Evolutionary conservation across 1,140 invertebrate genomes (phyloP).

Genomic region (Monomorium pharaonis): DNA sequence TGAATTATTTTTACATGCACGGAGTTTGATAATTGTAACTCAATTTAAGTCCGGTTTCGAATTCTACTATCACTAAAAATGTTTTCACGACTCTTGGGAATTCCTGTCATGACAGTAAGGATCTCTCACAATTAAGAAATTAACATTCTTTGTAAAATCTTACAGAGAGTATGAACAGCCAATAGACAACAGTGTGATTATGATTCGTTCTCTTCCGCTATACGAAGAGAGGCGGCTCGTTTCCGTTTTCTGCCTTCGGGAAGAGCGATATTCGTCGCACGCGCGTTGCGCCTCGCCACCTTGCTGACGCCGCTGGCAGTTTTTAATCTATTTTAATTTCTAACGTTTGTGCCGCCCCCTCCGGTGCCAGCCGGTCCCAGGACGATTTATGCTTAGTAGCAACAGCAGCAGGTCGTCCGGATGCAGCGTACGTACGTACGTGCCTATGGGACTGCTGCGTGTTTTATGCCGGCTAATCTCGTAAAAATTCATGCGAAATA

Average conservation of each 20-base stretch:
- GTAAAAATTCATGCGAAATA: constrained; percentile 83
- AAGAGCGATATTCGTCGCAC: constrained; percentile 21
- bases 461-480: constrained; percentile 82
- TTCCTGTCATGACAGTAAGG: too few species aligned
- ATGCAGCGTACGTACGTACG: constrained; percentile 70
- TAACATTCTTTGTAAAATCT: neutral
- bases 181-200: neutral
- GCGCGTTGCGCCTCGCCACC: neutral
- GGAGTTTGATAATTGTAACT: too few species aligned
- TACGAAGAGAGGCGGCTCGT: neutral
- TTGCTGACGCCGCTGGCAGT: constrained; percentile 26
- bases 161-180: too few species aligned
- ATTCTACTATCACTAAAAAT: too few species aligned
- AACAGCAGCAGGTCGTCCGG: constrained; percentile 7
- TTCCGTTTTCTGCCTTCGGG: constrained; percentile 10
- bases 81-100: too few species aligned
- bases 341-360: constrained; percentile 71
- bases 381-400: constrained; percentile 74
- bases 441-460: constrained; percentile 77
- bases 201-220: neutral
- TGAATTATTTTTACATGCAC: too few species aligned
- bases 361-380: constrained; percentile 31
- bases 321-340: constrained; percentile 81
- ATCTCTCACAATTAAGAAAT: neutral
- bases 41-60: too few species aligned